Evolutionary conservation across 1,140 invertebrate genomes (phyloP), one percentile per base, ranked within the genome.

Genomic region (Drosophila navojoa): DNA sequence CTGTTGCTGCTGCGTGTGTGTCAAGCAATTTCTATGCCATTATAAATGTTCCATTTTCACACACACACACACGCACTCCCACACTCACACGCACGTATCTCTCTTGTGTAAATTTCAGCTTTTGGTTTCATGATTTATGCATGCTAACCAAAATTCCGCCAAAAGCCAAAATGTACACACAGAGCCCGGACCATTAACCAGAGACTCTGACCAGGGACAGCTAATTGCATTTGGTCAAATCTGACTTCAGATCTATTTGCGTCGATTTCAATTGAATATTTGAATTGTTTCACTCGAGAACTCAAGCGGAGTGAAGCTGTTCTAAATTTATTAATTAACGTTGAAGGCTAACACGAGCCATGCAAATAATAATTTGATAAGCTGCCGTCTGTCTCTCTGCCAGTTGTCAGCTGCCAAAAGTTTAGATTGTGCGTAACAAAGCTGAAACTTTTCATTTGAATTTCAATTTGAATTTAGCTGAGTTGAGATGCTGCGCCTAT

Each of bases 101-200:
- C 5, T 9, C 5, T 32, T 32, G 32, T 32, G 54, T 27, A 77
- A 68, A 71, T 80, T 85, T 86, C 54, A 57, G 81, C 76, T 80
- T 84, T 85, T 73, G 81, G 77, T 74, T 67, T 75, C 60, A 81
- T 86, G 81, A 85, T 85, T 85, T 85, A 85, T 85, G 81, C 59
- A 77, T 44, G 69, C 54, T 35, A 67, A 16, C 63, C 42, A 15
- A 45, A 38, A 55, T 59, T 40, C 67, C 78, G 49, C 68, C 73
- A 52, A 76, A 72, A 80, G 77, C 72, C 72, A 71, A 71, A 50
- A 73, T 71, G 25, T 47, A 35, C 13, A 54, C 50, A 54, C 58
- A 69, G 2, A 44, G 42, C 58, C 7, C 38, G 40, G 15, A n/a
- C 60, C 42, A 42, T 42, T 32, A 54, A 29, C 38, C 19, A 25